Base-by-base conservation (phyloP, 2,797 vertebrate genomes). In the Avahi laniger region DNA sequence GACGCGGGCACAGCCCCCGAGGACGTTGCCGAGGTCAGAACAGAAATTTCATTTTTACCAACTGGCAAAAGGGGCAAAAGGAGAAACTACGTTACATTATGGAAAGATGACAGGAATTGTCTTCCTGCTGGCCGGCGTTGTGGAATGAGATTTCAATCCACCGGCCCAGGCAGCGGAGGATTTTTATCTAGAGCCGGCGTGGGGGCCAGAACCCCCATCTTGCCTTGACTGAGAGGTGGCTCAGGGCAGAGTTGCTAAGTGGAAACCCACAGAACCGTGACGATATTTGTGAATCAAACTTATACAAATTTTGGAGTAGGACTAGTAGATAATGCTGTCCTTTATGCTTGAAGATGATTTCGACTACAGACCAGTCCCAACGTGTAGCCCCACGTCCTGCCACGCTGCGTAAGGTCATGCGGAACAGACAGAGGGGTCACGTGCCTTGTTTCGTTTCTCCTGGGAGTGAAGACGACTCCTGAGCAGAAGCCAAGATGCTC, bases 381-480 rank as follows among this genome's bases (percentile, higher is more conserved):
- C 14, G 18, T 17, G 5, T 1, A 4, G 41, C 4, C 22, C 33
- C 75, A 26, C 0, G 4, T 38, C 80, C 33, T 9, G 7, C n/a
- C 7, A 2, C 0, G 20, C 22, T 20, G 11, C 11, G 15, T 35
- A 10, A 38, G 22, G 3, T 5, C 4, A 4, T 2, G 18, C 7
- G 6, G 59, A 33, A 35, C 61, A 17, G 14, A n/a, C 0, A 4
- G 5, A 28, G 0, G 30, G 33, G 54, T 15, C 65, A 0, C 0
- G 0, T 11, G 28, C 69, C 38, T 28, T 0, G 20, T 35, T 20
- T 57, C 28, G 0, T 9, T n/a, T 11, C 30, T 59, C 61, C 78
- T 70, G 3, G 30, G 4, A 46, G 33, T 1, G 20, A 28, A 30
- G n/a, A n/a, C 4, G 0, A 1, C 46, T 13, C 57, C 59, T 1